These are phyloP conservation scores for Protomyctophum bolini DNA, from an alignment of 2,113 vertebrate species.

Conservation along the genomic window DNA sequence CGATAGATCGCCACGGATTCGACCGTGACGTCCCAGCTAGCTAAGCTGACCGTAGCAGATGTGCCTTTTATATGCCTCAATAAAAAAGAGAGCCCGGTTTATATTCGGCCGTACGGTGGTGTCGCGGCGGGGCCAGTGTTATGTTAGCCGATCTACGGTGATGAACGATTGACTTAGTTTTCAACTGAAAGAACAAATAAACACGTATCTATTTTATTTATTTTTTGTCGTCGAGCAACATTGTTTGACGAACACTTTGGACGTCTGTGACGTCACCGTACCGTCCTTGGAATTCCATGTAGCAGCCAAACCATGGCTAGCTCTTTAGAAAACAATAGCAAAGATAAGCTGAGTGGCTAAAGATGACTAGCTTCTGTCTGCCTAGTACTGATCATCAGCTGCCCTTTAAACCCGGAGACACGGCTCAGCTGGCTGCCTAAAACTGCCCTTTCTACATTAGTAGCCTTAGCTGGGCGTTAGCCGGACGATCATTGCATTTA, in stretches of 20 bases:
- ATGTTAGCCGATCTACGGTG: too few relatives aligned
- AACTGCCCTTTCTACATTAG: slow-evolving; percentile 4
- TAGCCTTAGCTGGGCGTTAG: not conserved
- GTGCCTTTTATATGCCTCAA: not conserved
- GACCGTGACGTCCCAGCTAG: not conserved
- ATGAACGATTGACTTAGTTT: too few relatives aligned
- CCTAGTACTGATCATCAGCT: not conserved
- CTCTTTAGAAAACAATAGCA: not conserved
- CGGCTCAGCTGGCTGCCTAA: not conserved
- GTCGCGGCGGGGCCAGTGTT: too few relatives aligned
- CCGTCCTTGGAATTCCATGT: too few relatives aligned
- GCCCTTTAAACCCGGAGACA: not conserved
- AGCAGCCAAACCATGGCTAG: not conserved
- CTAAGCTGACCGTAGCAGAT: not conserved
- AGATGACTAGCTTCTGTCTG: not conserved
- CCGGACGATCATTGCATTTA: not conserved
- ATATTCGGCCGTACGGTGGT: too few relatives aligned
- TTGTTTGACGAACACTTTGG: too few relatives aligned
- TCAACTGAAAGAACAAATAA: too few relatives aligned
- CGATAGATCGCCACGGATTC: too few relatives aligned
- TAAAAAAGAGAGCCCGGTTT: too few relatives aligned
- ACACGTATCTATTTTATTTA: too few relatives aligned
- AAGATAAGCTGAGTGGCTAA: fast-evolving
- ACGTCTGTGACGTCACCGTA: too few relatives aligned
- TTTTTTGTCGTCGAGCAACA: too few relatives aligned